Conservation (phyloP, 2,888 invertebrate species). For the Euplexia lucipara region DNA sequence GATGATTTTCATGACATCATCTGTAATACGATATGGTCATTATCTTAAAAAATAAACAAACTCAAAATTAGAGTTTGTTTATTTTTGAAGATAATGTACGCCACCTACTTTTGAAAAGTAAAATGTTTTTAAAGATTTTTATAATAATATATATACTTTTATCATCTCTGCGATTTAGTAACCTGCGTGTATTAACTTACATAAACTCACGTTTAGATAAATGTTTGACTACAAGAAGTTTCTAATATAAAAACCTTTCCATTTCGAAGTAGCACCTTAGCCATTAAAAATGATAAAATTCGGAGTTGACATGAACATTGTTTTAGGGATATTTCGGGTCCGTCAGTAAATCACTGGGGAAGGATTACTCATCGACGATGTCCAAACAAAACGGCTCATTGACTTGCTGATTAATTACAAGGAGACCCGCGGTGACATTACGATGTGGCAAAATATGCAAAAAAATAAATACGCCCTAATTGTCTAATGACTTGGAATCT, state of each 20-base stretch:
- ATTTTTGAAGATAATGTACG: no score
- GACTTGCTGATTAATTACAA: conserved; percentile 89
- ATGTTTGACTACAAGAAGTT: no score
- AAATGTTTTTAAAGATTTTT: not conserved
- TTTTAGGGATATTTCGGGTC: conserved; percentile 72
- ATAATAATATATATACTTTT: not conserved
- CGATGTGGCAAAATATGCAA: conserved; percentile 79
- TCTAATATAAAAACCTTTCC: conserved; percentile 14
- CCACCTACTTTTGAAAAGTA: not conserved
- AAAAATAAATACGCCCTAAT: conserved; percentile 68
- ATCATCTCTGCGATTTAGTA: no score
- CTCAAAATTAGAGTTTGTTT: no score
- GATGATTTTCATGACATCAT: not conserved
- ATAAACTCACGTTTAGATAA: not conserved
- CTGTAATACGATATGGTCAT: not conserved
- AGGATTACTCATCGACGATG: conserved; percentile 87
- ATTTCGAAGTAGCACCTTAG: conserved; percentile 12
- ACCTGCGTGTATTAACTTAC: no score
- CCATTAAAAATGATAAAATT: conserved; percentile 57
- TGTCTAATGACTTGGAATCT: conserved; percentile 60
- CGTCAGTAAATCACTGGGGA: conserved; percentile 81
- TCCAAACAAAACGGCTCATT: conserved; percentile 90
- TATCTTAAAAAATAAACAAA: no score
- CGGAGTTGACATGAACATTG: conserved; percentile 67
- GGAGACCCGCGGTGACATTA: conserved; percentile 86